Conservation (phyloP, 2,113 vertebrate species). For the Indri indri region DNA sequence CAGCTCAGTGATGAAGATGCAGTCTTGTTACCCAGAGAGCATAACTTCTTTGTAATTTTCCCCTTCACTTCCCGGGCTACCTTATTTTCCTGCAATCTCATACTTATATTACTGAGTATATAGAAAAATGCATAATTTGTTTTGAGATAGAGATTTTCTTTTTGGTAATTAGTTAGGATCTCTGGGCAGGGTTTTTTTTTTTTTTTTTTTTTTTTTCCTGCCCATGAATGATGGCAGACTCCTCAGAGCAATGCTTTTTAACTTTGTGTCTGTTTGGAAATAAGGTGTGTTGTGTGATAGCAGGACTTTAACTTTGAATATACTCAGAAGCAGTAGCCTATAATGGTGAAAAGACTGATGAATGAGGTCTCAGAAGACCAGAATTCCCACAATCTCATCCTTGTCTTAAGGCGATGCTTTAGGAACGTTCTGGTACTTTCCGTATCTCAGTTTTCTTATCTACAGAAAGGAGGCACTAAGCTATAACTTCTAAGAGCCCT, state of each 20-base stretch:
- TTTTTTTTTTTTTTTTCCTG: slow-evolving; percentile 17
- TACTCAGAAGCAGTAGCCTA: background rate
- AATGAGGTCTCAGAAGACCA: background rate
- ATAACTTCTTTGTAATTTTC: background rate
- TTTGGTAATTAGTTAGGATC: background rate
- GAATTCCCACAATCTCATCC: background rate
- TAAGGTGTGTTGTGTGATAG: background rate
- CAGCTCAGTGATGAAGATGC: background rate
- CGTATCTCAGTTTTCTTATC: background rate
- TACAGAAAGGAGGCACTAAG: background rate
- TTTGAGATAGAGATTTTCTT: slow-evolving; percentile 1
- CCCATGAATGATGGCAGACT: background rate
- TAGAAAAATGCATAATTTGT: background rate
- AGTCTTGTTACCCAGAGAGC: background rate
- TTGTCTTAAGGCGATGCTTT: background rate
- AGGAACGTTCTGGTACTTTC: background rate
- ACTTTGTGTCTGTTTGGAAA: slow-evolving; percentile 20
- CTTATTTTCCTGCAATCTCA: background rate
- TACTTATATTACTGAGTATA: background rate
- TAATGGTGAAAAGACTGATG: background rate
- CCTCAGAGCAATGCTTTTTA: background rate
- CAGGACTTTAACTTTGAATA: background rate
- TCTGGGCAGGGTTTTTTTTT: background rate
- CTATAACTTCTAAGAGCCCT: background rate
- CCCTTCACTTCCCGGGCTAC: background rate